Percentiles rank a stretch among this genome's conserved stretches.
Evolutionary conservation across 2,113 vertebrate genomes (phyloP).

Genomic region (Catagonus wagneri): DNA sequence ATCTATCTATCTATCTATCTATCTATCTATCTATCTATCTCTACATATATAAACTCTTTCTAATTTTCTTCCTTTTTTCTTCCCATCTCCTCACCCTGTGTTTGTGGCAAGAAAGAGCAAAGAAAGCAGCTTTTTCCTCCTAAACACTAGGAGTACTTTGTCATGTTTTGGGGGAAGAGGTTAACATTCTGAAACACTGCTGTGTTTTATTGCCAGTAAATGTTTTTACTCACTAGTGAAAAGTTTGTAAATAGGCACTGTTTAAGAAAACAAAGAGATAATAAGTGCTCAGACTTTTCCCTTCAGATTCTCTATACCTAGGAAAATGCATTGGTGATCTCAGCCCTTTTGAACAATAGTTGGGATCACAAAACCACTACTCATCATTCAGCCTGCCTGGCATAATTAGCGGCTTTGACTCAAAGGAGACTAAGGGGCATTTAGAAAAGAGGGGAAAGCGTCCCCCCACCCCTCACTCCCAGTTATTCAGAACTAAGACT

Average conservation of each 20-base stretch:
- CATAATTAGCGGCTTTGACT: constrained; percentile 80
- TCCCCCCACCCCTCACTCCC: not conserved
- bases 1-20: too few relatives aligned
- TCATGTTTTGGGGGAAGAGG: constrained; percentile 70
- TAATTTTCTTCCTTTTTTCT: not conserved
- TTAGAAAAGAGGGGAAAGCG: constrained; percentile 56
- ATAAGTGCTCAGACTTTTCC: constrained; percentile 74
- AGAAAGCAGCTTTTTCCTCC: not conserved
- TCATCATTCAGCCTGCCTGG: constrained; percentile 79
- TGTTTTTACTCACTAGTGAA: constrained; percentile 75
- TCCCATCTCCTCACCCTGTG: not conserved
- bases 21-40: not conserved
- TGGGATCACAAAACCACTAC: constrained; percentile 81
- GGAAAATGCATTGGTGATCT: constrained; percentile 80
- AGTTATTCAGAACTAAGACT: constrained; percentile 19
- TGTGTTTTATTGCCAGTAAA: constrained; percentile 79
- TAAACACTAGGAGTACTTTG: constrained; percentile 35
- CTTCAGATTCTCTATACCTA: constrained; percentile 76
- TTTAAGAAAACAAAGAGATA: constrained; percentile 84
- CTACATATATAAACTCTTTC: not conserved
- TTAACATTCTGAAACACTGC: constrained; percentile 69
- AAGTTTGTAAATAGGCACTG: constrained; percentile 79
- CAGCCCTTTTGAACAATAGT: constrained; percentile 70
- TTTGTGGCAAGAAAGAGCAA: constrained; percentile 3
- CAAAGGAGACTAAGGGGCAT: constrained; percentile 63